Base-by-base conservation (phyloP, 2,113 vertebrate species). In the Dipodomys stephensi region DNA sequence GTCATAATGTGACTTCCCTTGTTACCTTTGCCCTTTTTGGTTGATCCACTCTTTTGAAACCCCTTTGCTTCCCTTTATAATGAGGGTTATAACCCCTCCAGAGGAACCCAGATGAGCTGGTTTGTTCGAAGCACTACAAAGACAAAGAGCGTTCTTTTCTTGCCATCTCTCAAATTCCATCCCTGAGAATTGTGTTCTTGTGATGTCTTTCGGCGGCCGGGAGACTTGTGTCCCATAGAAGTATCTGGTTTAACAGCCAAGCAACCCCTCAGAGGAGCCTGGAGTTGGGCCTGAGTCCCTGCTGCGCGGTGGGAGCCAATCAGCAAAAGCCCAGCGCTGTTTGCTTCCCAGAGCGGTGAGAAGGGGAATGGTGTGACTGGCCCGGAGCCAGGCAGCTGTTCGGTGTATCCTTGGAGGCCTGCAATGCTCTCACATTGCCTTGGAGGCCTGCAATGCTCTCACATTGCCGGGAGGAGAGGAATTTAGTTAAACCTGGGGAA, bases 401-500 rank as follows among this genome's bases (percentile, higher is more conserved):
- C 81, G 64, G 71, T 1, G 11, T 82, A 53, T 88, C 97, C 93
- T 89, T 78, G 78, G 90, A 95, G 90, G 65, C 81, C 35, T 84
- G 77, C 87, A 49, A 18, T 44, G 78, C 78, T 88, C 90, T 97
- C 95, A 86, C 25, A 57, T 87, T 95, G 87, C 90, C 94, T 89
- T 78, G 78, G 90, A 95, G 90, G 65, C 81, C 35, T 84, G 77
- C 87, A 49, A 18, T 44, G 78, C 78, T 88, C 90, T 97, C 95
- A 86, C 25, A 57, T 87, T 95, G 87, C 90, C 94, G 76, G 30
- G 93, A 92, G 30, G 93, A 92, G 72, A 94, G 60, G 82, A 93
- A 92, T 90, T 96, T 94, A 84, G 84, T 95, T 92, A 97, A 97
- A 95, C 95, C 92, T 92, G 89, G 94, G 92, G 89, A 95, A 95